A percentile compares a stretch with the other conserved stretches of the same genome.
Evolutionary conservation across 1,140 invertebrate species (phyloP).

Genomic region (Panagrolaimus sp.): DNA sequence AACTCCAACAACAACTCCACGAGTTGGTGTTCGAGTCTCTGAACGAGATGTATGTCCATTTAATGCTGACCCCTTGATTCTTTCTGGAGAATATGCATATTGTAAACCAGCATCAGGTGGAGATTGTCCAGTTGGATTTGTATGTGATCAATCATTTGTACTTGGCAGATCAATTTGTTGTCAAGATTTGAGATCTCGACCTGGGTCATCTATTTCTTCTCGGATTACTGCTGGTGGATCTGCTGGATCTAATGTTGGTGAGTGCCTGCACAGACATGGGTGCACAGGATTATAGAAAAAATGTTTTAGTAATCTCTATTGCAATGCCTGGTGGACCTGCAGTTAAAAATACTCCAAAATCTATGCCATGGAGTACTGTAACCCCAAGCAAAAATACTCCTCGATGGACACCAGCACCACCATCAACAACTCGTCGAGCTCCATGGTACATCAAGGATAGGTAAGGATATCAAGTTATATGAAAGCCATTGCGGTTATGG

Average conservation of each 20-base stretch:
- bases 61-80: constrained; percentile 39
- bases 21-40: constrained; percentile 13
- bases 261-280: not conserved
- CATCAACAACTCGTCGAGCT: constrained; percentile 8
- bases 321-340: not conserved
- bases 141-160: constrained; percentile 49
- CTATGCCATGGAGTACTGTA: constrained; percentile 31
- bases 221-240: not conserved
- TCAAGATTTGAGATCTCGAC: constrained; percentile 20
- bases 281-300: too few relatives aligned
- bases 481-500: not conserved
- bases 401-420: constrained; percentile 22
- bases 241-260: not conserved
- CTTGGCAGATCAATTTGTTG: constrained; percentile 50
- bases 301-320: not conserved
- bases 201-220: not conserved
- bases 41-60: constrained; percentile 41
- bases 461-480: not conserved
- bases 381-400: constrained; percentile 26
- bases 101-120: constrained; percentile 43
- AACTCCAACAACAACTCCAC: constrained; percentile 13
- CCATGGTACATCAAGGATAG: constrained; percentile 20
- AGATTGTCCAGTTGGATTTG: constrained; percentile 47
- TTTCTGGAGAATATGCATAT: constrained; percentile 39
- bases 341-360: not conserved